Evolutionary conservation across 2,888 invertebrate species (phyloP), one percentile per base, ranked within the genome.

Genomic region (Machimus rusticus): DNA sequence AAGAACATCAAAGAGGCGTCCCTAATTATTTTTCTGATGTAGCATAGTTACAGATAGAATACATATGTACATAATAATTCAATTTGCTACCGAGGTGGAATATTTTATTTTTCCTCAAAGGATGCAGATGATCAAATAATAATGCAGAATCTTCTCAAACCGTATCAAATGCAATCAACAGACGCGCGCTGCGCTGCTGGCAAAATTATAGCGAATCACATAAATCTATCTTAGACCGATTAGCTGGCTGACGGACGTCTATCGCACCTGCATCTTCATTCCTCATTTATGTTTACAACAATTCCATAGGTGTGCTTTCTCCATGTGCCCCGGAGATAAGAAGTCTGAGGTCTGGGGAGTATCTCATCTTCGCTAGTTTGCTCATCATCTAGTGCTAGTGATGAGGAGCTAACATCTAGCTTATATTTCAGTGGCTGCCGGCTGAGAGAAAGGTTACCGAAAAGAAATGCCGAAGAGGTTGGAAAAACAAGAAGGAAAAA

Each of bases 381-480:
- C 23, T 82, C 66, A 57, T 82, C 57, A 39, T 6, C 39, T 1
- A 57, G 14, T 82, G 82, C 39, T 1, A 57, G 14, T 82, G 82
- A 82, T 82, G 82, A 82, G 19, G 37, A n/a, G 55, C 82, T 57
- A 23, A 23, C 82, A 82, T 51, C 39, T n/a, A n/a, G 34, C 82
- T 82, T 39, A 57, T 82, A 57, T 79, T 34, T 79, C 28, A 51
- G 51, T 46, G 37, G 31, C 66, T 28, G 46, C 82, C 16, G 76
- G 37, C 82, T 51, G 34, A 82, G 66, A 82, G 82, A 82, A 82
- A 66, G 82, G 82, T 82, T 57, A 37, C 37, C 37, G 23, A 55
- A 66, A 82, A 82, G 82, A 82, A 82, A 82, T 82, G 82, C n/a
- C 57, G 66, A 82, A 82, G 66, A 55, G 57, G 34, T 39, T 34